Conservation (phyloP, 2,888 invertebrate species). For the Aspidapion aeneum region DNA sequence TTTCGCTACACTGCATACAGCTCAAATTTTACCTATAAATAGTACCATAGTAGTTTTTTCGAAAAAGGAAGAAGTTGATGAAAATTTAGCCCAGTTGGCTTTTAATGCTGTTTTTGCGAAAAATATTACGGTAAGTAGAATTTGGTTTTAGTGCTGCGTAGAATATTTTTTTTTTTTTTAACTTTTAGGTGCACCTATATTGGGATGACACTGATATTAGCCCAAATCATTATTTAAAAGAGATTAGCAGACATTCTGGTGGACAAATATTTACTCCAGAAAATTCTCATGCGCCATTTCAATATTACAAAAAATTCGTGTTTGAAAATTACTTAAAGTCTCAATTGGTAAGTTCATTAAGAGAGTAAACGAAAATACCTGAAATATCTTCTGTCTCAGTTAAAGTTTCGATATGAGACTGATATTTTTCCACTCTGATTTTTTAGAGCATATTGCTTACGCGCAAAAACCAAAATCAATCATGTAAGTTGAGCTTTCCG, state of each 20-base stretch:
- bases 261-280: constrained; percentile 34
- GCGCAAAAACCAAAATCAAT: constrained; percentile 30
- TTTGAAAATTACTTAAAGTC: background rate
- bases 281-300: background rate
- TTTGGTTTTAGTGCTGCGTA: background rate
- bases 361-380: too few relatives aligned
- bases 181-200: constrained; percentile 47
- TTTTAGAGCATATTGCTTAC: constrained; percentile 31
- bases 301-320: background rate
- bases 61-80: constrained; percentile 52
- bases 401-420: background rate
- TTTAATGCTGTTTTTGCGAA: constrained; percentile 48
- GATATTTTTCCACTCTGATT: background rate
- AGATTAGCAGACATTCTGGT: constrained; percentile 48
- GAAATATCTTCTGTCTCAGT: too few relatives aligned
- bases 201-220: constrained; percentile 45
- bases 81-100: constrained; percentile 48
- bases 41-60: constrained; percentile 61
- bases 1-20: constrained; percentile 57
- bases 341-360: background rate
- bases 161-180: constrained; percentile 9
- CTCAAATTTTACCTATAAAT: constrained; percentile 59
- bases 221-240: constrained; percentile 42
- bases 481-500: constrained; percentile 39
- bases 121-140: constrained; percentile 46